A percentile compares a stretch with the other conserved stretches of the same genome.
Conservation (phyloP, 2,113 vertebrate species). For the Melierax canorus region DNA sequence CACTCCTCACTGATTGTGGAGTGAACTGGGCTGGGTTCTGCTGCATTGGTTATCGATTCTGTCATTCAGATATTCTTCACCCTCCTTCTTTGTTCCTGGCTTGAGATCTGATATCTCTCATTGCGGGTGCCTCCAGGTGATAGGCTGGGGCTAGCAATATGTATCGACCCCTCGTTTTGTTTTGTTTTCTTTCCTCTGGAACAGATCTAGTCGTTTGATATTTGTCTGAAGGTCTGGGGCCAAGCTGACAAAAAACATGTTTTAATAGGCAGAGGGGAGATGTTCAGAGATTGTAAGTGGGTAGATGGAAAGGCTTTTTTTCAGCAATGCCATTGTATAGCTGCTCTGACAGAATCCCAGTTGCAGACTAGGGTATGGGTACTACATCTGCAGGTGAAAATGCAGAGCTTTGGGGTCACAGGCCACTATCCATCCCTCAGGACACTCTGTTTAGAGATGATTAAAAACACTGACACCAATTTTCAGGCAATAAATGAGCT, state of each 20-base stretch:
- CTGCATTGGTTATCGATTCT: neutral
- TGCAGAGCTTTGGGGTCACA: neutral
- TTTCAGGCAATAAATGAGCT: neutral
- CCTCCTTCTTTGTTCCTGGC: neutral
- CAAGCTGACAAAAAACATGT: neutral
- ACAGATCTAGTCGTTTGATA: neutral
- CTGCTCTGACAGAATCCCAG: neutral
- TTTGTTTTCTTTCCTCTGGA: neutral
- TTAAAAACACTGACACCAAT: neutral
- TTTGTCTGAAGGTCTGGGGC: neutral
- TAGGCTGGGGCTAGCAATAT: neutral
- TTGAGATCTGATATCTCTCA: neutral
- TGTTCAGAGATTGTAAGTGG: neutral
- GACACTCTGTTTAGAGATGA: neutral
- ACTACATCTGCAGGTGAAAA: neutral
- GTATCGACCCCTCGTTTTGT: neutral
- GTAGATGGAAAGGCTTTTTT: neutral
- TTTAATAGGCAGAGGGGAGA: neutral
- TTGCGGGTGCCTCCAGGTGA: neutral
- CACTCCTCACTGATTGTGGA: neutral
- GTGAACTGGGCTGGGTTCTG: neutral
- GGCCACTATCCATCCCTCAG: neutral
- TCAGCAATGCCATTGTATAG: neutral
- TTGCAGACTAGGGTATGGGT: neutral
- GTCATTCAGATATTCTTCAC: neutral